Evolutionary conservation across 2,888 invertebrate species (phyloP).

Genomic region (Lasioglossum leucozonium): DNA sequence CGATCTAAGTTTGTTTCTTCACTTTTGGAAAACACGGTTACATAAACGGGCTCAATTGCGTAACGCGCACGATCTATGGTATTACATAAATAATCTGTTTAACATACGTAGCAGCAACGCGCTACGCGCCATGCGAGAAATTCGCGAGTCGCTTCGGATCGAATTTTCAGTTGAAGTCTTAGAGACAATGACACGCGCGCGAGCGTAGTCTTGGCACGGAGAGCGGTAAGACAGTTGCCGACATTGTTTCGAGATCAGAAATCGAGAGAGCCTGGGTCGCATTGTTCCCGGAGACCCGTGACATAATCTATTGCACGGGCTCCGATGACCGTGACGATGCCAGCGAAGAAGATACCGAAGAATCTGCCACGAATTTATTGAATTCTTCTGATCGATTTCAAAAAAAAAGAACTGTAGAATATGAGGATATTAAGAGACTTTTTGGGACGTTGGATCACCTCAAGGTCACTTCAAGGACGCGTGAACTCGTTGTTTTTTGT

Average conservation of each 20-base stretch:
- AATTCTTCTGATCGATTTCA: not conserved
- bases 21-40: constrained; percentile 59
- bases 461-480: too few relatives aligned
- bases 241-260: not conserved
- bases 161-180: constrained; percentile 4
- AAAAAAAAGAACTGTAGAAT: too few relatives aligned
- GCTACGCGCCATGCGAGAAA: not conserved
- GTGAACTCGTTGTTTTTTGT: too few relatives aligned
- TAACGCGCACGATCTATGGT: constrained; percentile 42
- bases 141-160: not conserved
- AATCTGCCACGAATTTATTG: not conserved
- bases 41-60: constrained; percentile 33
- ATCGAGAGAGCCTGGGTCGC: constrained; percentile 29
- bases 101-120: constrained; percentile 18
- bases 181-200: not conserved
- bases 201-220: constrained; percentile 13
- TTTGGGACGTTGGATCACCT: too few relatives aligned
- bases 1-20: constrained; percentile 59
- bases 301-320: constrained; percentile 68
- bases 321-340: constrained; percentile 8
- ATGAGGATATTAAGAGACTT: too few relatives aligned
- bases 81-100: constrained; percentile 55
- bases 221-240: constrained; percentile 1
- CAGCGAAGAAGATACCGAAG: not conserved
- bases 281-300: constrained; percentile 64